Percentiles rank a stretch among this genome's conserved stretches.
Evolutionary conservation across 2,888 invertebrate species (phyloP).

Genomic region (Drosophila anomalata): DNA sequence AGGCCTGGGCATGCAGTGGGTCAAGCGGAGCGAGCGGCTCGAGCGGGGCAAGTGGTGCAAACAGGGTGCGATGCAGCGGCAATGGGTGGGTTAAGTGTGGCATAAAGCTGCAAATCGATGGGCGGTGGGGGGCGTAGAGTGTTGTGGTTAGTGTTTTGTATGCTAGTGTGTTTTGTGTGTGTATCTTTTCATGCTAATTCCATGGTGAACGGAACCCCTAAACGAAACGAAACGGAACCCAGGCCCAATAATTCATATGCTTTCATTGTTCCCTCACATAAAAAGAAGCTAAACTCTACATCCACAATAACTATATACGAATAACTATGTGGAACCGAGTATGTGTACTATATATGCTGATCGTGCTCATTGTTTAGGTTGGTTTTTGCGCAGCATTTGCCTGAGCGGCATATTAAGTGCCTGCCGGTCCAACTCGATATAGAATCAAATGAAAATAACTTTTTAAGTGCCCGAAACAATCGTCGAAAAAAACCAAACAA

Average conservation of each 20-base stretch:
- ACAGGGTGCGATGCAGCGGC: constrained; percentile 76
- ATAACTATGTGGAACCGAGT: constrained; percentile 5
- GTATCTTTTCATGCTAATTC: constrained; percentile 56
- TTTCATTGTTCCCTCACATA: constrained; percentile 64
- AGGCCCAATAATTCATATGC: constrained; percentile 72
- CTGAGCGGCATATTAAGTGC: constrained; percentile 65
- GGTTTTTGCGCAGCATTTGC: constrained; percentile 68
- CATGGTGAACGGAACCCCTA: constrained; percentile 30
- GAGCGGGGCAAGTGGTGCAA: constrained; percentile 71
- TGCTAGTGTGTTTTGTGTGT: constrained; percentile 22
- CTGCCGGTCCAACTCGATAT: constrained; percentile 37
- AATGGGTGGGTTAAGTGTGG: constrained; percentile 78
- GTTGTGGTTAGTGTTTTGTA: constrained; percentile 44
- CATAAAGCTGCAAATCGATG: constrained; percentile 69
- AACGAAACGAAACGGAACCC: constrained; percentile 46
- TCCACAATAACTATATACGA: constrained; percentile 21
- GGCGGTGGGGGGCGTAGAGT: constrained; percentile 38
- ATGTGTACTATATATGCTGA: constrained; percentile 43
- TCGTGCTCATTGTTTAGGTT: constrained; percentile 72
- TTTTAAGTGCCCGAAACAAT: constrained; percentile 33
- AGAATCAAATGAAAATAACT: constrained; percentile 60
- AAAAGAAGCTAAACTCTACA: constrained; percentile 56
- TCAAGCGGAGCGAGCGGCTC: constrained; percentile 60
- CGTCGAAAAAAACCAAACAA: constrained; percentile 17
- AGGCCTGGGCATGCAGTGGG: constrained; percentile 65